Evolutionary conservation across 2,113 vertebrate genomes (phyloP).

Genomic region (Lynx canadensis): DNA sequence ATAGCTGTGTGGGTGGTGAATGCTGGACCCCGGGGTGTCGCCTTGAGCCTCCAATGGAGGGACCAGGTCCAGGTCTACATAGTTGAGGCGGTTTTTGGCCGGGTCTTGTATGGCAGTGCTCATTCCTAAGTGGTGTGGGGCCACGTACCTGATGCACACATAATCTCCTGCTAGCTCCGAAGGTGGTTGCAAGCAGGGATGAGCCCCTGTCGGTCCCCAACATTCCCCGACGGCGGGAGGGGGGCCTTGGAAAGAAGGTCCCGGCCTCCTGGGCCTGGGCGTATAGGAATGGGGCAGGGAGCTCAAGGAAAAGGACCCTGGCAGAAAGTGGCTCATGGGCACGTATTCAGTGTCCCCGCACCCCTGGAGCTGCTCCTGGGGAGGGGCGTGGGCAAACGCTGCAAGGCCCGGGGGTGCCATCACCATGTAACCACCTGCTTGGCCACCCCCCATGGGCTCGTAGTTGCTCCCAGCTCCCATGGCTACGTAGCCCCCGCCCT

Average conservation of each 20-base stretch:
- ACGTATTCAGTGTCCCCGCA: slow-evolving; percentile 88
- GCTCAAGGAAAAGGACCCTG: slow-evolving; percentile 86
- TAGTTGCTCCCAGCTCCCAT: slow-evolving; percentile 86
- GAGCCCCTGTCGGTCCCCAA: slow-evolving; percentile 3
- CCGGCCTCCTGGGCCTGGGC: neutral
- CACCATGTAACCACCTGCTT: slow-evolving; percentile 88
- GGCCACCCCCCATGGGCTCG: slow-evolving; percentile 87
- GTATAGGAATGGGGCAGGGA: slow-evolving; percentile 88
- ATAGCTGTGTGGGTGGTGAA: slow-evolving; percentile 83
- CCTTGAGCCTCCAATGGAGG: neutral
- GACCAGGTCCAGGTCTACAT: slow-evolving; percentile 89
- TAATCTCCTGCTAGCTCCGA: slow-evolving; percentile 87
- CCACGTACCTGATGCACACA: slow-evolving; percentile 86
- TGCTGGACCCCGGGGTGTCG: neutral
- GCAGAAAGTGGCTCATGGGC: slow-evolving; percentile 88
- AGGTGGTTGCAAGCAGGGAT: neutral
- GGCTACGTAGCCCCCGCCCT: slow-evolving; percentile 83
- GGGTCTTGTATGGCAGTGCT: slow-evolving; percentile 56
- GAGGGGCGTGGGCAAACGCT: slow-evolving; percentile 65
- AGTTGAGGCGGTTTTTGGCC: slow-evolving; percentile 84
- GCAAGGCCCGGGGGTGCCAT: slow-evolving; percentile 86
- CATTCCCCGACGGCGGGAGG: accelerated
- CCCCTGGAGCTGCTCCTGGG: slow-evolving; percentile 66
- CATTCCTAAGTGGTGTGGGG: neutral
- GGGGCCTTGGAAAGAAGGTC: neutral